Conservation (phyloP, 1,140 invertebrate species). For the Protaetia brevitarsis region DNA sequence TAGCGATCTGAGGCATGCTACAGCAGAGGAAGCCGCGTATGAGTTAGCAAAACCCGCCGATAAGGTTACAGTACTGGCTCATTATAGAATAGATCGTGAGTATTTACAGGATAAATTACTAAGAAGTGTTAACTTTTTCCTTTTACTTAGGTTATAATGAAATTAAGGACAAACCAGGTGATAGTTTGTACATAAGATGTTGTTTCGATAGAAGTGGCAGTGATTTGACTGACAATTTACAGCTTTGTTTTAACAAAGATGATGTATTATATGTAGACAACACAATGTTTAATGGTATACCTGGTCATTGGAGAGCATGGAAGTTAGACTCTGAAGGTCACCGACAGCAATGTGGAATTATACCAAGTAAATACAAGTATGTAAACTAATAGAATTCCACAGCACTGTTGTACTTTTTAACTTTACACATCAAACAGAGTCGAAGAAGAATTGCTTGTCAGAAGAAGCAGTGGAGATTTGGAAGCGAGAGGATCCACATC, state of each 20-base stretch:
- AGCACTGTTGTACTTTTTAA: constrained; percentile 14
- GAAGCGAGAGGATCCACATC: constrained; percentile 75
- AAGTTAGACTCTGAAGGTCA: constrained; percentile 85
- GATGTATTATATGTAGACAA: constrained; percentile 95
- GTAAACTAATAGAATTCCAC: constrained; percentile 31
- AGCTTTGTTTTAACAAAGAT: constrained; percentile 85
- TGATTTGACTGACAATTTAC: constrained; percentile 69
- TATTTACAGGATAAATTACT: background rate
- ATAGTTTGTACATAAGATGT: constrained; percentile 91
- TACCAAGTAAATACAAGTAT: constrained; percentile 94
- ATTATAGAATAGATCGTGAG: constrained; percentile 71
- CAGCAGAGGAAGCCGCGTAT: constrained; percentile 91
- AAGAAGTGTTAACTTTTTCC: constrained; percentile 32
- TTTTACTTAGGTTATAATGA: constrained; percentile 86
- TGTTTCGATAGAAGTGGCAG: constrained; percentile 81
- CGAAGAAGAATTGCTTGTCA: constrained; percentile 78
- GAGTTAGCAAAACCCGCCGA: constrained; percentile 88
- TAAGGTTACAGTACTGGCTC: constrained; percentile 76
- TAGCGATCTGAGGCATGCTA: constrained; percentile 81
- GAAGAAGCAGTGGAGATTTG: constrained; percentile 73
- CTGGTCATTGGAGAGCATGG: constrained; percentile 93
- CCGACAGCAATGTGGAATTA: constrained; percentile 85
- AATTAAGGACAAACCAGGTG: constrained; percentile 89
- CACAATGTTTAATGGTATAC: constrained; percentile 90
- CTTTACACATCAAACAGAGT: constrained; percentile 63